Base-by-base conservation (phyloP, 2,888 invertebrate genomes). In the Lepidonotus clava region DNA sequence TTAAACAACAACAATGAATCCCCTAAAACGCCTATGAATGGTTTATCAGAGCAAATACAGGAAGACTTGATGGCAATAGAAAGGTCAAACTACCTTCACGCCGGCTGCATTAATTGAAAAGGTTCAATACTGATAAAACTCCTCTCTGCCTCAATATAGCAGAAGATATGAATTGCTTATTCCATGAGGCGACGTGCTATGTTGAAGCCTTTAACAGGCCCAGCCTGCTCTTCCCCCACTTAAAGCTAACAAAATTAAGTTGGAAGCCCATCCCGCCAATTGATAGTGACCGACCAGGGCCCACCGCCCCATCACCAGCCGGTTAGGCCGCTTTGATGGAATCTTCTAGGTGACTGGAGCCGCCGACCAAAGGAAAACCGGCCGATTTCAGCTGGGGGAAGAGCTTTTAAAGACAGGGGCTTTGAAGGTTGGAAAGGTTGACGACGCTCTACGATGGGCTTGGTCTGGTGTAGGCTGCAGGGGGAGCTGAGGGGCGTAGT, bases 331-430 rank as follows among this genome's bases (percentile, higher is more conserved):
- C 71, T 71, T 71, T 71, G 71, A 71, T 71, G 71, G 71, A 34
- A 71, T 71, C 71, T 71, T 71, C 71, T 71, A 71, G 71, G 38
- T 71, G 71, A 38, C 71, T 71, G 71, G 38, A 71, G 71, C 71
- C 0, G 71, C 1, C 71, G 21, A 71, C 71, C 71, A 71, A 71
- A 71, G 71, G 71, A 71, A 71, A 71, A 71, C 71, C 71, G 38
- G 71, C 36, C 71, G 34, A 11, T 14, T 71, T 71, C 71, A 38
- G 36, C 71, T 21, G 36, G 36, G 38, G 71, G 71, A 71, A 71
- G 71, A 11, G 38, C 71, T 38, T 71, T 71, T 71, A 71, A 71
- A 71, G 71, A 38, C n/a, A 24, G 14, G 14, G 36, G 71, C 36
- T 38, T 71, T 71, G 34, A 38, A 71, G 38, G 36, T 18, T 38